Evolutionary conservation across 2,113 vertebrate genomes (phyloP).

Genomic region (Tetraodon nigroviridis): DNA sequence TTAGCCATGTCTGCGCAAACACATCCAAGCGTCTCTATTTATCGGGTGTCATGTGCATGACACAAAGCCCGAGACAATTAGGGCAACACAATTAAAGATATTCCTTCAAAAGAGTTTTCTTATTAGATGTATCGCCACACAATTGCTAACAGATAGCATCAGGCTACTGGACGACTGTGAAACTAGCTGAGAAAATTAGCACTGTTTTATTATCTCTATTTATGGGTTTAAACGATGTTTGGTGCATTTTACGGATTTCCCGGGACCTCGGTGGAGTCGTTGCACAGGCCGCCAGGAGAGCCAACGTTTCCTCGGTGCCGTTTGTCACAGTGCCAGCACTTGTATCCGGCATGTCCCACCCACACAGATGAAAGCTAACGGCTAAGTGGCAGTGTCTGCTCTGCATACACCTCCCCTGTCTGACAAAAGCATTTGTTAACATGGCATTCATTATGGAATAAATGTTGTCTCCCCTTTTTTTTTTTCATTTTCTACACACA

Average conservation of each 20-base stretch:
- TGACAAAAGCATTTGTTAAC: conserved; percentile 50
- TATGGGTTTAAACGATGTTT: conserved; percentile 35
- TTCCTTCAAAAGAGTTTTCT: conserved; percentile 8
- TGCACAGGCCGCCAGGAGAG: conserved; percentile 32
- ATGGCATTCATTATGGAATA: conserved; percentile 42
- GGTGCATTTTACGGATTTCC: conserved; percentile 37
- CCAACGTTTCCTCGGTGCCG: conserved; percentile 39
- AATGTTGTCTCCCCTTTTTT: conserved; percentile 60
- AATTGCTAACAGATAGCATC: no score
- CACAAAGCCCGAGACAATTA: no score
- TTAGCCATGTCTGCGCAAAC: no score
- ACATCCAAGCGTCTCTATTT: no score
- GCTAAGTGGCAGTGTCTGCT: conserved; percentile 62
- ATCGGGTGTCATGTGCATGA: no score
- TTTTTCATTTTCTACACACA: conserved; percentile 48
- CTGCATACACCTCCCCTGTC: conserved; percentile 53
- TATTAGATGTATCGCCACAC: no score
- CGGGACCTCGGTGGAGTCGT: conserved; percentile 41
- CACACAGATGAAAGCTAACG: conserved; percentile 68
- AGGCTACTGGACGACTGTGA: conserved; percentile 13
- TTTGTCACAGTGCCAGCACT: conserved; percentile 28
- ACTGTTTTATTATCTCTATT: conserved; percentile 40
- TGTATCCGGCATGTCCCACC: conserved; percentile 61
- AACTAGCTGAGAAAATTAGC: conserved; percentile 39
- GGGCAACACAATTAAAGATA: neutral